Conservation (phyloP, 1,140 invertebrate genomes). For the Monomorium pharaonis region DNA sequence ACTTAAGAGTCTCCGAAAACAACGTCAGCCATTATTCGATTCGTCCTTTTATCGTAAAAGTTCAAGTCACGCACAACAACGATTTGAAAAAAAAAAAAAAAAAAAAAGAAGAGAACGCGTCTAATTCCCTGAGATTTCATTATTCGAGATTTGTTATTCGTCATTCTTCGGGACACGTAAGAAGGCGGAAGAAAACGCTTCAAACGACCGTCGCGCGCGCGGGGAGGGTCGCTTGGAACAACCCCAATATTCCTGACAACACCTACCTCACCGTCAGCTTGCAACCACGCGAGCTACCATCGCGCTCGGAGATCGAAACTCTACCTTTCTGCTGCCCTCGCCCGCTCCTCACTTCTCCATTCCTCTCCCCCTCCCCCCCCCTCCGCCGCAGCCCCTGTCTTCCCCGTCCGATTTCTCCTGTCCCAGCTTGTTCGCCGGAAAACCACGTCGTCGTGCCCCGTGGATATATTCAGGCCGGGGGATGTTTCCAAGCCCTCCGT, state of each 20-base stretch:
- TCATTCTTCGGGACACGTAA: background rate
- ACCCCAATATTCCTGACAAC: slow-evolving; percentile 54
- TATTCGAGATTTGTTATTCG: background rate
- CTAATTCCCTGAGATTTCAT: background rate
- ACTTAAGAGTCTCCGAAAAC: background rate
- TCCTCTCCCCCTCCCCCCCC: background rate
- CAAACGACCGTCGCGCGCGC: slow-evolving; percentile 28
- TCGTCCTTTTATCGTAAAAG: background rate
- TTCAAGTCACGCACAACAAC: background rate
- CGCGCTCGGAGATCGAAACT: slow-evolving; percentile 49
- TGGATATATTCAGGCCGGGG: slow-evolving; percentile 75
- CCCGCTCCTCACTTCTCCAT: background rate
- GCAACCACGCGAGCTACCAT: slow-evolving; percentile 45
- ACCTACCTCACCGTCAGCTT: slow-evolving; percentile 34
- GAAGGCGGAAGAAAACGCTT: slow-evolving; percentile 2
- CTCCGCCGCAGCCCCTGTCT: too few species aligned
- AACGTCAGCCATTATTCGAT: background rate
- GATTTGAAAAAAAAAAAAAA: background rate
- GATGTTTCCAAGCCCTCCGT: slow-evolving; percentile 48
- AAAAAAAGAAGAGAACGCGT: too few species aligned
- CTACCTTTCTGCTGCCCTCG: slow-evolving; percentile 12
- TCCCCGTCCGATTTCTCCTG: slow-evolving; percentile 58
- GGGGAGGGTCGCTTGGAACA: slow-evolving; percentile 6
- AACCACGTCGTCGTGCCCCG: slow-evolving; percentile 77
- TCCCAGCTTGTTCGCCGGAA: slow-evolving; percentile 74